phyloP scores from a whole-genome alignment of 2,797 vertebrate genomes.

The Eleutherodactylus coqui region DNA sequence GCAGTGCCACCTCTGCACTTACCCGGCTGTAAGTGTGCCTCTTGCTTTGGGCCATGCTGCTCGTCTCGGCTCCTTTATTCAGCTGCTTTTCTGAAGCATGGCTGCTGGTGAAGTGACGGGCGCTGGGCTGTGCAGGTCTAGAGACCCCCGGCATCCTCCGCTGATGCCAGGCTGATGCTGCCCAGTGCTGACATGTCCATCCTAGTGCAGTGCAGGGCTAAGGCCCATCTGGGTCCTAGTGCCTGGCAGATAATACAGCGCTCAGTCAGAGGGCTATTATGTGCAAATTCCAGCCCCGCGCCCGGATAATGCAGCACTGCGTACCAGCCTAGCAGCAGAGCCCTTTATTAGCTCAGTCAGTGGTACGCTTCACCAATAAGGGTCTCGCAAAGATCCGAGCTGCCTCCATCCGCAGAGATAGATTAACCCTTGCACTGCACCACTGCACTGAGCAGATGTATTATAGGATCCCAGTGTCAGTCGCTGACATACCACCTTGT shows the following conservation, averaged over 20 bases:
- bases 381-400: no score
- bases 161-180: conserved; percentile 31
- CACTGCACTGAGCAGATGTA: no score
- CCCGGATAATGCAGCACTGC: background rate
- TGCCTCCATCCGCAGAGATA: no score
- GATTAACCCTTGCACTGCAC: no score
- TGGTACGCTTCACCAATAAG: no score
- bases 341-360: no score
- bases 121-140: background rate
- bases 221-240: conserved; percentile 36
- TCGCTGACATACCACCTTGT: no score
- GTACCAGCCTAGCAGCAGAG: no score
- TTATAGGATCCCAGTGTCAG: no score
- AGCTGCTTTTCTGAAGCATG: conserved; percentile 15
- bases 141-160: background rate
- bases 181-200: conserved; percentile 19
- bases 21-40: conserved; percentile 87
- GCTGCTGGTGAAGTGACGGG: background rate
- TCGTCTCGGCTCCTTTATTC: conserved; percentile 35
- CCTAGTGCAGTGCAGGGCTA: conserved; percentile 11
- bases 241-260: background rate
- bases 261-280: background rate
- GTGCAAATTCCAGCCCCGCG: no score
- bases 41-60: conserved; percentile 89
- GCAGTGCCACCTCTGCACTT: conserved; percentile 69